Evolutionary conservation across 1,140 invertebrate species (phyloP), one percentile per base, ranked within the genome.

Genomic region (Drosophila persimilis): DNA sequence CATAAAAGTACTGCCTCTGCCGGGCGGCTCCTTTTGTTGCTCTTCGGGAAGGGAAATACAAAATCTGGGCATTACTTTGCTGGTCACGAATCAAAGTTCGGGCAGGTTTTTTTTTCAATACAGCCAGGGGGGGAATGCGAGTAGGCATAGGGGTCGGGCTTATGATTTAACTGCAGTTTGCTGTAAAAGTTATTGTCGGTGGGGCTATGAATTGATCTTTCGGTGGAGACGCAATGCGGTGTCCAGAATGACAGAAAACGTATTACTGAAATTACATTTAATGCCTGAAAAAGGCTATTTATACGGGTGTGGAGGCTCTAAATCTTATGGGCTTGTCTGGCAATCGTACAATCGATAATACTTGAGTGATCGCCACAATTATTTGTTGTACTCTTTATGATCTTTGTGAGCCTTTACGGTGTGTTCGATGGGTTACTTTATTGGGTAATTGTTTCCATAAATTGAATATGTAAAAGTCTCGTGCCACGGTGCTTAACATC

Each of bases 11-110:
- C 24, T 26, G 24, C 24, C 24, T 26, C 4, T 5, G 24, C 24
- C 24, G 24, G 24, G 46, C 81, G 59, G 69, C 73, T 85, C 63
- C 81, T 86, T 85, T 85, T 85, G 81, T 86, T 73, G 50, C 48
- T 61, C 53, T 60, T 55, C 35, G 48, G 48, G 74, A 85, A 74
- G 73, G 72, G 72, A 74, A 81, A 83, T 73, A 73, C 73, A 54
- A 85, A 85, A 85, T 85, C 81, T 86, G 73, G 70, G 74, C 81
- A 85, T 85, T 85, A 64, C 83, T 81, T 85, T 85, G 81, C 81
- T 81, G 74, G 81, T 85, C 81, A 85, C 81, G 81, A 54, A 59
- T 26, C 39, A 8, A 56, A 57, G 45, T 63, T 53, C 35, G 54
- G 43, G 74, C 66, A 67, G 75, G 75, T 65, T 77, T 77, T 26